A percentile compares a stretch with the other conserved stretches of the same genome.
Evolutionary conservation across 2,797 vertebrate species (phyloP).

Genomic region (Stomatorhinus walkeri): DNA sequence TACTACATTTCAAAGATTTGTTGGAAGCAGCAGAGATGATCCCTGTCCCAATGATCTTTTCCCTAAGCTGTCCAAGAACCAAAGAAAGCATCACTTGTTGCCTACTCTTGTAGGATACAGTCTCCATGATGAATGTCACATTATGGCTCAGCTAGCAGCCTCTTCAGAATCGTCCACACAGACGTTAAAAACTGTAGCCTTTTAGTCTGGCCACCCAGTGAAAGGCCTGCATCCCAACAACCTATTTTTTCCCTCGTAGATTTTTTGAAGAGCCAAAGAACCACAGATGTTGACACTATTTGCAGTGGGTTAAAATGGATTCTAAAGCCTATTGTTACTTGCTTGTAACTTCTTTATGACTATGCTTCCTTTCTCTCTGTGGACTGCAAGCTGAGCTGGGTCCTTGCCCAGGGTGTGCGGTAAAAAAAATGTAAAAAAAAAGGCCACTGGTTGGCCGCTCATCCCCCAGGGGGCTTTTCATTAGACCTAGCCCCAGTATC

Average conservation of each 20-base stretch:
- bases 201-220: slow-evolving; percentile 64
- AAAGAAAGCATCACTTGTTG: slow-evolving; percentile 54
- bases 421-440: slow-evolving; percentile 72
- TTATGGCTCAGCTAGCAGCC: slow-evolving; percentile 64
- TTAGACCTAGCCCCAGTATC: slow-evolving; percentile 64
- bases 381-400: slow-evolving; percentile 23
- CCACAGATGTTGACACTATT: slow-evolving; percentile 92
- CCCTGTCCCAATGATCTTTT: slow-evolving; percentile 63
- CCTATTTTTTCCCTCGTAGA: slow-evolving; percentile 54
- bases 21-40: slow-evolving; percentile 37
- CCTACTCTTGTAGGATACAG: slow-evolving; percentile 54
- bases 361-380: slow-evolving; percentile 55
- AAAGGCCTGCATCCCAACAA: slow-evolving; percentile 61
- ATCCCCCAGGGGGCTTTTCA: slow-evolving; percentile 75
- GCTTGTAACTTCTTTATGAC: slow-evolving; percentile 85
- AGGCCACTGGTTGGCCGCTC: slow-evolving; percentile 71
- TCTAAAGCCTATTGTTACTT: slow-evolving; percentile 84
- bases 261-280: slow-evolving; percentile 53
- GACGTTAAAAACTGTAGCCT: slow-evolving; percentile 70
- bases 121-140: slow-evolving; percentile 62
- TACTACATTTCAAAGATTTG: slow-evolving; percentile 44
- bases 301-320: slow-evolving; percentile 79
- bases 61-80: slow-evolving; percentile 59
- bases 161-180: slow-evolving; percentile 59
- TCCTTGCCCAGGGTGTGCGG: slow-evolving; percentile 43